Percentiles rank a stretch among this genome's conserved stretches.
Evolutionary conservation across 1,140 invertebrate species (phyloP).

Genomic region (Ericerus pela): DNA sequence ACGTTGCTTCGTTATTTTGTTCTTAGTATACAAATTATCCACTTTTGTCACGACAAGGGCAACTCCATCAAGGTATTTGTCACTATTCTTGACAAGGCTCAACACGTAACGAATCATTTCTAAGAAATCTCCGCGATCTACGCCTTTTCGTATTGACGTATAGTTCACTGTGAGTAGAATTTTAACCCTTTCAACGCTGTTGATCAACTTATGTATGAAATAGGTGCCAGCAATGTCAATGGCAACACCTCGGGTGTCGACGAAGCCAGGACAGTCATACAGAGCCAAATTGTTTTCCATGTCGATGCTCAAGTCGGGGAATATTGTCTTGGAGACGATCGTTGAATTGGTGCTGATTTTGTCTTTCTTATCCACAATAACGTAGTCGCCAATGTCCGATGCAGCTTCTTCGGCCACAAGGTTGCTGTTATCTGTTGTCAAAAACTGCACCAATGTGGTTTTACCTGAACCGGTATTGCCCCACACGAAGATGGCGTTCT

Average conservation of each 20-base stretch:
- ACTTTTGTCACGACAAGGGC: conserved; percentile 21
- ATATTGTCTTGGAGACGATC: conserved; percentile 18
- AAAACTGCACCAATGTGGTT: conserved; percentile 19
- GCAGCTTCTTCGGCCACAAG: conserved; percentile 2
- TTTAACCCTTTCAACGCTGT: conserved; percentile 17
- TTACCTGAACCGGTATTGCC: conserved; percentile 23
- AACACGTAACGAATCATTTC: conserved; percentile 13
- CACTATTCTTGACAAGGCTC: conserved; percentile 16
- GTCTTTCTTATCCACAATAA: conserved; percentile 5
- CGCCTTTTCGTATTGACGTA: conserved; percentile 15
- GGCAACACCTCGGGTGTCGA: conserved; percentile 18
- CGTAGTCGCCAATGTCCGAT: conserved; percentile 5
- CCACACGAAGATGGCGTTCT: conserved; percentile 18
- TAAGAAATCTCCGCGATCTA: conserved; percentile 19
- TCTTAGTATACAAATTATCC: neutral
- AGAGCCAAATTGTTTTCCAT: neutral
- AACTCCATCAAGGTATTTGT: conserved; percentile 15
- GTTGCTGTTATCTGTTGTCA: conserved; percentile 16
- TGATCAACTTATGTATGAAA: conserved; percentile 20
- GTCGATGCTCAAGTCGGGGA: conserved; percentile 18
- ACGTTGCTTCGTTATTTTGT: neutral
- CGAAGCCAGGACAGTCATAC: conserved; percentile 23
- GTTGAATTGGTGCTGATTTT: conserved; percentile 14
- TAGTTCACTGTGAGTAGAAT: conserved; percentile 19
- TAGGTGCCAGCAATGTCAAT: conserved; percentile 20